Conservation (phyloP, 1,140 invertebrate genomes). For the Trichonephila clavata region DNA sequence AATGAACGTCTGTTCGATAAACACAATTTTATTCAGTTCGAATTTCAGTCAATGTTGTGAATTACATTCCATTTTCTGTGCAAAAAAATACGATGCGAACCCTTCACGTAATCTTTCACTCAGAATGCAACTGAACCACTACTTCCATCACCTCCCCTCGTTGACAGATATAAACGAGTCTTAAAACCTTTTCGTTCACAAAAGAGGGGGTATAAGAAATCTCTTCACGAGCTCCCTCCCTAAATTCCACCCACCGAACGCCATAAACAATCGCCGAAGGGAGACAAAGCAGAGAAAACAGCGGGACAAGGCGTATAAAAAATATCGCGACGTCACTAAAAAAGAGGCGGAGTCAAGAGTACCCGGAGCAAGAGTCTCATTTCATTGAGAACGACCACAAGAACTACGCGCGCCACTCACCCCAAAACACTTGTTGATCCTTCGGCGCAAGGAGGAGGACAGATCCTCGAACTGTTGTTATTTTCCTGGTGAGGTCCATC, state of each 20-base stretch:
- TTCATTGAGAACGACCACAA: conserved; percentile 10
- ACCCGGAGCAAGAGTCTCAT: neutral
- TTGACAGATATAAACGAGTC: no score
- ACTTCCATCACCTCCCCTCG: no score
- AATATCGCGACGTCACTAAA: conserved; percentile 3
- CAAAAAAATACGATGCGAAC: no score
- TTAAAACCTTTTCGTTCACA: no score
- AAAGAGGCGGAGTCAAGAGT: neutral
- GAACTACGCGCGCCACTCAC: neutral
- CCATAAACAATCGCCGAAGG: neutral
- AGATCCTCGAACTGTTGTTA: neutral
- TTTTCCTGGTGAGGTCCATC: neutral
- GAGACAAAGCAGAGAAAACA: neutral
- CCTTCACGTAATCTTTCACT: neutral
- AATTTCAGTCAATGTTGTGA: no score
- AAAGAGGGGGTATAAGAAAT: neutral
- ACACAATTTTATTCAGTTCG: no score
- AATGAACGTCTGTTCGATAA: no score
- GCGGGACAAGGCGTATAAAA: neutral
- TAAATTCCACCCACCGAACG: neutral
- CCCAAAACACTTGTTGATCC: neutral
- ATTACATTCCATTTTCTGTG: no score
- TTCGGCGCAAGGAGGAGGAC: neutral
- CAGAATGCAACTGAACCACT: neutral
- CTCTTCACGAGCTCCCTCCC: neutral